phyloP scores from a whole-genome alignment of 2,888 invertebrate species.

The Cosmia trapezina region DNA sequence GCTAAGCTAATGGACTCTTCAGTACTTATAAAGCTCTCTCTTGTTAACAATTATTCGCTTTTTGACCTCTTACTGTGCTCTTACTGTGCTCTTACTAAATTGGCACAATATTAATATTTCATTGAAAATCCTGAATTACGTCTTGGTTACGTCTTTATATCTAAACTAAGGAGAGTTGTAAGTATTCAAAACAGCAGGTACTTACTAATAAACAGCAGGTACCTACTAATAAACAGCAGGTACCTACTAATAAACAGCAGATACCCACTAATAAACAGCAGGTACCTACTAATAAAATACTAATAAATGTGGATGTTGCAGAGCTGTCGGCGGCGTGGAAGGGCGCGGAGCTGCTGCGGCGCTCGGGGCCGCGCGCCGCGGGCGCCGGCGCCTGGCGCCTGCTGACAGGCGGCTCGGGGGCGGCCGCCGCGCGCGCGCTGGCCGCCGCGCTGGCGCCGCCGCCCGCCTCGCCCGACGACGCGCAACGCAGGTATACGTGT shows the following conservation, averaged over 20 bases:
- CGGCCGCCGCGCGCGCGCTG: slow-evolving; percentile 68
- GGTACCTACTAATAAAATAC: too few species aligned
- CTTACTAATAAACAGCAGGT: too few species aligned
- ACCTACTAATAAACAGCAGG: too few species aligned
- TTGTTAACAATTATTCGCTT: neutral
- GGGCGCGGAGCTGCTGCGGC: slow-evolving; percentile 40
- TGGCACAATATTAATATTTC: too few species aligned
- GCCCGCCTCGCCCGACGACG: slow-evolving; percentile 63
- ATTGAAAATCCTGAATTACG: too few species aligned
- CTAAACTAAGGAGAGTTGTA: too few species aligned
- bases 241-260: too few species aligned
- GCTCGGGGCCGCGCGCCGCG: slow-evolving; percentile 32
- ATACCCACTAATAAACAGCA: too few species aligned
- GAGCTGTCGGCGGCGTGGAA: slow-evolving; percentile 66
- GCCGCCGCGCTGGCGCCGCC: slow-evolving; percentile 70
- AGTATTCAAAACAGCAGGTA: too few species aligned
- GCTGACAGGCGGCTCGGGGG: slow-evolving; percentile 72
- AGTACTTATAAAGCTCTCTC: neutral
- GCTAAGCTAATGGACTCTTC: neutral
- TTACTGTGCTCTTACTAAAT: neutral
- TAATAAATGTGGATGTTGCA: too few species aligned
- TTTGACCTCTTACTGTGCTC: neutral
- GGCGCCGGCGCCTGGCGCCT: slow-evolving; percentile 73
- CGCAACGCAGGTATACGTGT: slow-evolving; percentile 65
- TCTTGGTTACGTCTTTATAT: too few species aligned